These are phyloP conservation scores for Otolemur garnettii DNA, from an alignment of 2,113 vertebrate species.

Conservation along the genomic window DNA sequence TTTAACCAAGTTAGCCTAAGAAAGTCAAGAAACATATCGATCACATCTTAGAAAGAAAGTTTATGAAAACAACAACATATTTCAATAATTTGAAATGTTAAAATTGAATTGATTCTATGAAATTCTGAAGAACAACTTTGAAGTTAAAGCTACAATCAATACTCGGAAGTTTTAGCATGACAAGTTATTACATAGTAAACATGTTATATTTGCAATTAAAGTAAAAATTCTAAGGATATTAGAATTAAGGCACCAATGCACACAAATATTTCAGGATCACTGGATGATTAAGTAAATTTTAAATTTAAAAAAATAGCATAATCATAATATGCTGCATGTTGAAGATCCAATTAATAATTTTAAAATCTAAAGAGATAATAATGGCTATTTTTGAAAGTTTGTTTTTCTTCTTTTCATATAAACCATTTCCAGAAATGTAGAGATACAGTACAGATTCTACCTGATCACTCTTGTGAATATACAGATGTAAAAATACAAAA, in stretches of 20 bases:
- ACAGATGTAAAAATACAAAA: not conserved
- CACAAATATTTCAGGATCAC: constrained; percentile 5
- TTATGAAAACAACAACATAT: not conserved
- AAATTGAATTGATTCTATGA: not conserved
- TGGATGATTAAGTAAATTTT: not conserved
- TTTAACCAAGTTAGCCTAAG: not conserved
- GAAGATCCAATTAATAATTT: not conserved
- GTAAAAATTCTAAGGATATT: not conserved
- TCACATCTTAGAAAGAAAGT: not conserved
- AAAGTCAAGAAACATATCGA: not conserved
- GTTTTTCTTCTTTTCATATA: not conserved
- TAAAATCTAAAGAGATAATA: not conserved
- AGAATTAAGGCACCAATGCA: not conserved
- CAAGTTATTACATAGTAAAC: not conserved
- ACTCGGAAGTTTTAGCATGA: not conserved
- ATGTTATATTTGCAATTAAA: constrained; percentile 19
- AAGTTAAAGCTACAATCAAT: constrained; percentile 42
- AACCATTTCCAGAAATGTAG: not conserved
- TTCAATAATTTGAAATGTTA: constrained; percentile 25
- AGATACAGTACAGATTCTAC: not conserved
- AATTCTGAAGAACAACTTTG: not conserved
- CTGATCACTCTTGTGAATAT: not conserved
- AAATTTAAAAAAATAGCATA: constrained; percentile 20
- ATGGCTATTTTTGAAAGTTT: not conserved
- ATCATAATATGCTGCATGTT: not conserved